These are phyloP conservation scores for Otocyon megalotis DNA, from an alignment of 2,113 vertebrate genomes.

Conservation along the genomic window DNA sequence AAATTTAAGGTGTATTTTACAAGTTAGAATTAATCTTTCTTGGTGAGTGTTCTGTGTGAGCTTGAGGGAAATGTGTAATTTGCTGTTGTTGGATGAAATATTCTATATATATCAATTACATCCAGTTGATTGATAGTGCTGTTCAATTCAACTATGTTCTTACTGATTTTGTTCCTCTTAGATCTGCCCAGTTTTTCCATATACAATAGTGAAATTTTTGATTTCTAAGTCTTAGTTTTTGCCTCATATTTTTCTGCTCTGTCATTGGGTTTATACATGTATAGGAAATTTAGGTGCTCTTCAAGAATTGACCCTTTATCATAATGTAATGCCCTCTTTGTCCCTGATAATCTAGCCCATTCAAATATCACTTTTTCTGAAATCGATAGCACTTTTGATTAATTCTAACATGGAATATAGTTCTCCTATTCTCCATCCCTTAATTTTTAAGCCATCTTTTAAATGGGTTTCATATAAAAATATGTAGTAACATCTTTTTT, in stretches of 20 bases:
- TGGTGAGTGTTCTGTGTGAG: not conserved
- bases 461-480: not conserved
- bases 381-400: not conserved
- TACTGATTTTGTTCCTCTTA: not conserved
- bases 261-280: not conserved
- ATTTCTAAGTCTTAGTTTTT: not conserved
- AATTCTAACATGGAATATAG: not conserved
- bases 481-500: not conserved
- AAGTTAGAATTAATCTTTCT: not conserved
- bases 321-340: not conserved
- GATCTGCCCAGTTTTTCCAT: not conserved
- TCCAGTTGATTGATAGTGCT: not conserved
- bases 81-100: not conserved
- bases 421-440: not conserved
- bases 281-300: not conserved
- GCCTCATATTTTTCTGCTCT: not conserved
- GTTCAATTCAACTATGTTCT: not conserved
- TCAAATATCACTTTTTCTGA: not conserved
- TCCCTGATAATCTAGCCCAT: not conserved
- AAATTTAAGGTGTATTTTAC: not conserved
- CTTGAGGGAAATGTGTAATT: not conserved
- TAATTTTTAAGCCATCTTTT: not conserved
- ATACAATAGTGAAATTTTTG: not conserved
- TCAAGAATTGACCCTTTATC: not conserved
- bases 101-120: not conserved